Conservation (phyloP, 2,113 vertebrate genomes). For the Piliocolobus tephrosceles region DNA sequence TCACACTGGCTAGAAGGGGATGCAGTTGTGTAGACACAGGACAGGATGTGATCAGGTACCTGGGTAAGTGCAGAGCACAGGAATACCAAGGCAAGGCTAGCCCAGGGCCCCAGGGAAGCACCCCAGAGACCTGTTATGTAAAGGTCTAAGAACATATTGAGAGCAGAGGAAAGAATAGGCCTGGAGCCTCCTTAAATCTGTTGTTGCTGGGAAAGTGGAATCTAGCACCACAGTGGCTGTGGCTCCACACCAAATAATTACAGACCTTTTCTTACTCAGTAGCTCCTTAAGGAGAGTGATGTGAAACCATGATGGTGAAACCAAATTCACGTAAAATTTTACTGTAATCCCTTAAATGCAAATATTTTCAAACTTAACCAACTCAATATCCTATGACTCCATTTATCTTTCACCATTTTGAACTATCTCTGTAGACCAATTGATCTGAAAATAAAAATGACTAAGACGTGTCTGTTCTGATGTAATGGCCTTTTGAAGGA, state of each 20-base stretch:
- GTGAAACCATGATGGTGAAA: fast-evolving
- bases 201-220: background rate
- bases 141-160: fast-evolving
- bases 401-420: too few relatives aligned
- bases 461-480: background rate
- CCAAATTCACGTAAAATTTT: background rate
- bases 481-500: background rate
- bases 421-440: background rate
- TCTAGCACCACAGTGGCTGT: fast-evolving
- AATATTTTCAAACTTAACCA: background rate
- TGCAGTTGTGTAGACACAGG: fast-evolving
- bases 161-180: background rate
- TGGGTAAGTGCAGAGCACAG: background rate
- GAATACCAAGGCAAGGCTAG: too few relatives aligned
- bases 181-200: fast-evolving
- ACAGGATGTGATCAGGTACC: fast-evolving
- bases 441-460: background rate
- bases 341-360: too few relatives aligned
- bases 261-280: fast-evolving
- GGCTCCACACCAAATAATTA: fast-evolving
- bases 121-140: fast-evolving
- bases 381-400: fast-evolving
- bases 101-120: too few relatives aligned
- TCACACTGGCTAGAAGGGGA: fast-evolving
- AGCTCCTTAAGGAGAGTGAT: fast-evolving